phyloP scores from a whole-genome alignment of 1,140 invertebrate genomes.

The Radopholus similis region DNA sequence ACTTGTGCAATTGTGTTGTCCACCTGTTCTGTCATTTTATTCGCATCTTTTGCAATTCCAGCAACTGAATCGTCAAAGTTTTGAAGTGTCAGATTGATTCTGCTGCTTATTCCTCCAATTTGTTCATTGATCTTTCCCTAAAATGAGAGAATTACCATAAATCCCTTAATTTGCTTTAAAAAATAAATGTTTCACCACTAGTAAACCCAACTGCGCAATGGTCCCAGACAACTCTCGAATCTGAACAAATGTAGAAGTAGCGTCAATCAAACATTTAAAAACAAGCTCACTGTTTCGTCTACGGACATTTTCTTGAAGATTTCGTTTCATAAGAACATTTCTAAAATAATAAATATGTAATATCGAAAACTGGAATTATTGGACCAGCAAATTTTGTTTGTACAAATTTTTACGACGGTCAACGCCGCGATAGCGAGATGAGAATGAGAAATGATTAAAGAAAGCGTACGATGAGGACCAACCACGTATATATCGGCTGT shows the following conservation, averaged over 20 bases:
- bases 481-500: too few species aligned
- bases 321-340: too few species aligned
- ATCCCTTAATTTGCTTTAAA: too few species aligned
- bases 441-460: too few species aligned
- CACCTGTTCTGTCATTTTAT: constrained; percentile 47
- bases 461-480: too few species aligned
- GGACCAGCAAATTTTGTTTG: background rate
- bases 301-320: constrained; percentile 45
- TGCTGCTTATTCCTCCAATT: constrained; percentile 45
- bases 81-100: constrained; percentile 51
- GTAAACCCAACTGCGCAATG: constrained; percentile 40
- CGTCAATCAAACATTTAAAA: too few species aligned
- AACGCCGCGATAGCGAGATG: too few species aligned
- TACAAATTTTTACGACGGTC: constrained; percentile 3
- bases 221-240: constrained; percentile 50
- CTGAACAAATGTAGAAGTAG: too few species aligned
- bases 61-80: constrained; percentile 48
- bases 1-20: constrained; percentile 53
- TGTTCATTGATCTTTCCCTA: constrained; percentile 48
- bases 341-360: too few species aligned
- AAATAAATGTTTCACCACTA: constrained; percentile 35
- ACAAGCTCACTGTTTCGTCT: too few species aligned
- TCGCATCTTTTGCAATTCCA: constrained; percentile 45
- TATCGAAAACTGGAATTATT: too few species aligned
- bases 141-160: background rate